Base-by-base conservation (phyloP, 2,888 invertebrate genomes). In the Tenthredo amoena region DNA sequence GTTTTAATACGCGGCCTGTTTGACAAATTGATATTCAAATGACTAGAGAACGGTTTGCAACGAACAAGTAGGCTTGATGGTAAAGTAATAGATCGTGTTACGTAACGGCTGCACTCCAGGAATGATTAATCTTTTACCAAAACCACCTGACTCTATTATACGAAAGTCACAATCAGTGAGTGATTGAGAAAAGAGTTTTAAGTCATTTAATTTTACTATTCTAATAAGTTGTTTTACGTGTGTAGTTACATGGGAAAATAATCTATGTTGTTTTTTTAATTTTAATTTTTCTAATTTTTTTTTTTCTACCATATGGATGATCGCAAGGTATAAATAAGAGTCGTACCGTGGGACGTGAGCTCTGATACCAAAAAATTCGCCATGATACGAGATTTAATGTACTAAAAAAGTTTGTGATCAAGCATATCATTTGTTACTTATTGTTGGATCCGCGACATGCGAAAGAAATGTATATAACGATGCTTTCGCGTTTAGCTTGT, bases 1-100 rank as follows among this genome's bases (percentile, higher is more conserved):
- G 26, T 12, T 26, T 62, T 10, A 26, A 62, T 40, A 43, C 26
- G 47, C 37, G 40, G 50, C 50, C 50, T 37, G 55, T 58, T 79
- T 55, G 79, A 79, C 47, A 79, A 12, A 79, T 79, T 79, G 55
- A 79, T 79, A 79, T 79, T 79, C 58, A 81, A 81, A 62, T 62
- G 26, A 62, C 62, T 37, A 21, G 12, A 81, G 81, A 81, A 37
- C 62, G 15, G n/a, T 81, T 31, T 68, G 34, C 62, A 21, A 26
- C 37, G n/a, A 31, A 7, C 37, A 37, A 81, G 81, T 68, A 18
- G 31, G 62, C 62, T 62, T 81, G 81, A 81, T 81, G 58, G 58
- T 62, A 40, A 81, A 81, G 58, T 81, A 26, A 81, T 81, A 62
- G 40, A 40, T 37, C 40, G 58, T 81, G 40, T 55, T 50, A 21